phyloP scores from a whole-genome alignment of 2,113 vertebrate genomes.

The Lasiurus borealis region DNA sequence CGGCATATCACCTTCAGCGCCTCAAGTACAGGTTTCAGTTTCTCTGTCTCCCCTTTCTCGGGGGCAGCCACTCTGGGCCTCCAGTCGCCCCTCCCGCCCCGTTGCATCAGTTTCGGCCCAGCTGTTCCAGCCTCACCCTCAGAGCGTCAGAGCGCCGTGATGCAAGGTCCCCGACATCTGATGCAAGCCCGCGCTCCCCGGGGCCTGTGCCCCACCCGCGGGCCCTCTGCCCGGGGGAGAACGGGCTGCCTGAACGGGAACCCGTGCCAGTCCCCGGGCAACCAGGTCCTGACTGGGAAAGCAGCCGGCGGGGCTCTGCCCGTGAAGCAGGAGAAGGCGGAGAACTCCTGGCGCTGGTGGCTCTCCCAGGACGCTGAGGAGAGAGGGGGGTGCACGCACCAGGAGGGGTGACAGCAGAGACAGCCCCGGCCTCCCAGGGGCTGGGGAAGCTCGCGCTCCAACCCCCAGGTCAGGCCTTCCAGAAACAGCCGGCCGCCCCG shows the following conservation, averaged over 20 bases:
- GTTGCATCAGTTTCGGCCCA: constrained; percentile 69
- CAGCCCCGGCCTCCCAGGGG: not conserved
- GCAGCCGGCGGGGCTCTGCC: not conserved
- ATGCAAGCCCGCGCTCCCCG: constrained; percentile 71
- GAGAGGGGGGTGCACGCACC: not conserved
- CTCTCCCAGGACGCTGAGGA: not conserved
- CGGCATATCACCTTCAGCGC: too few species aligned
- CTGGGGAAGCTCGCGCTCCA: too few species aligned
- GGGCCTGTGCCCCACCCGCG: not conserved
- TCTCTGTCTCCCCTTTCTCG: not conserved
- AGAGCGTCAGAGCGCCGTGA: constrained; percentile 54
- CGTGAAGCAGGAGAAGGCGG: not conserved
- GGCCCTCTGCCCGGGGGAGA: constrained; percentile 47
- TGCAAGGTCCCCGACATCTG: constrained; percentile 67
- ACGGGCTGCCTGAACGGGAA: not conserved
- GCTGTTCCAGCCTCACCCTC: constrained; percentile 11
- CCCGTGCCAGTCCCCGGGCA: constrained; percentile 31
- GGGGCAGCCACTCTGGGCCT: constrained; percentile 6
- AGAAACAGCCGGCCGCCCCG: not conserved
- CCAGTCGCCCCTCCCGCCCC: constrained; percentile 30
- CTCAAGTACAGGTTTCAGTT: not conserved
- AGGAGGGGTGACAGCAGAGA: not conserved
- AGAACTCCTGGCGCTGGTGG: not conserved
- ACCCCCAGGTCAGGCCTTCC: not conserved
- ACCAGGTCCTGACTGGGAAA: constrained; percentile 32